Percentiles rank a stretch among this genome's conserved stretches.
Conservation (phyloP, 1,140 invertebrate species). For the Drosophila setifemur region DNA sequence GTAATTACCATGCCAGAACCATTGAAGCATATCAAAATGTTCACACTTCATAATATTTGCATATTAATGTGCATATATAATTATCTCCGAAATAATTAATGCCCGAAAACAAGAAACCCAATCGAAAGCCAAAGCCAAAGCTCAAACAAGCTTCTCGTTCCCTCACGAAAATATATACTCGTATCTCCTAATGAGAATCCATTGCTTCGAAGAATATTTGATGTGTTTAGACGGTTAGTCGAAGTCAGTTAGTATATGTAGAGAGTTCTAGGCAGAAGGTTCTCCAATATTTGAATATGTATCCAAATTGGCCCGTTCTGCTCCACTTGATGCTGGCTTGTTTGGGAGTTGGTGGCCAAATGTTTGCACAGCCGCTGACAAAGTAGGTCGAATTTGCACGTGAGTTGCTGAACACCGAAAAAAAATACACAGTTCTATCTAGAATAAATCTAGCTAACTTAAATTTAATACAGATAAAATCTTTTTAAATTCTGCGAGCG, state of each 20-base stretch:
- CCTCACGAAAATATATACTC: neutral
- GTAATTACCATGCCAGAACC: conserved; percentile 31
- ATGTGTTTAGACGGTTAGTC: conserved; percentile 36
- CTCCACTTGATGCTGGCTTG: conserved; percentile 12
- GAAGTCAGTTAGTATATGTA: neutral
- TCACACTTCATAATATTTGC: conserved; percentile 74
- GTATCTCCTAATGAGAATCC: conserved; percentile 7
- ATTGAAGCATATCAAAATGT: conserved; percentile 62
- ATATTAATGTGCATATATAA: conserved; percentile 63
- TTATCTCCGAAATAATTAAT: conserved; percentile 56
- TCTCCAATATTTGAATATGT: conserved; percentile 34
- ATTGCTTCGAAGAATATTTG: conserved; percentile 4
- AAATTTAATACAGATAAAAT: neutral
- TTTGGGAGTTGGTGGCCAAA: conserved; percentile 33
- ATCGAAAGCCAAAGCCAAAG: conserved; percentile 37
- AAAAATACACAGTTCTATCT: neutral
- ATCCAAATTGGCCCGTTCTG: conserved; percentile 41
- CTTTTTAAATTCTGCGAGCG: no score
- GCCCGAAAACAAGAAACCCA: conserved; percentile 39
- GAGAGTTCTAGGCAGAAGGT: conserved; percentile 28
- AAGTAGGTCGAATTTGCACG: conserved; percentile 55
- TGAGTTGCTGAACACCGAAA: neutral
- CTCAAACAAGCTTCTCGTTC: conserved; percentile 9
- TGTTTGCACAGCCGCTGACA: conserved; percentile 65
- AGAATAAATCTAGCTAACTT: neutral